Evolutionary conservation across 2,888 invertebrate species (phyloP), one percentile per base, ranked within the genome.

Genomic region (Ormyrus nitidulus): DNA sequence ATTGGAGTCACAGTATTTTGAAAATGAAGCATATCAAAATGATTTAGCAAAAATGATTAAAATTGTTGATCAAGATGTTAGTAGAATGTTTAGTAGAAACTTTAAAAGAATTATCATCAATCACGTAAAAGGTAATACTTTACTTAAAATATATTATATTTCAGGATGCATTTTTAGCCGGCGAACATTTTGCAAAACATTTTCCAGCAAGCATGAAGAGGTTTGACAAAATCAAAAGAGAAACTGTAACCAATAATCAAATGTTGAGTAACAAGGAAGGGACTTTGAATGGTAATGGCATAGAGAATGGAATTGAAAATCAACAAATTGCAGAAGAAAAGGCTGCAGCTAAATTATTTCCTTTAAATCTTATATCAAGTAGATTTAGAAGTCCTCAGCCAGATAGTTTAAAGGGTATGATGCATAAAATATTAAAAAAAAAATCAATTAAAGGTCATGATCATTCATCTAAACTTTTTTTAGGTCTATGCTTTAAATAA

Each of bases 1-100:
- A 84, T 92, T 99, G 75, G 96, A 98, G 91, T 93, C 94, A 66
- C 98, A 99, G 89, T 98, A 96, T 91, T 93, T 95, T 84, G 94
- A 95, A 7, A 95, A 98, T 90, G 94, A 95, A 80, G 92, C 93
- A 53, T 98, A 96, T 90, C 93, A 95, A 85, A 95, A 97, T 85
- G 95, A 96, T 86, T 92, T 98, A 3, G 94, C 95, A n/a, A 96
- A 97, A 92, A 95, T 96, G 94, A 95, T 98, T 56, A 95, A 95
- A 81, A 94, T 95, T 81, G 92, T 96, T 56, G 95, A 96, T 90
- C 94, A 95, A 86, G 94, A 91, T 84, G 92, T 92, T 86, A 88
- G 90, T 84, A 69, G 58, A 74, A 46, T 62, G 53, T 68, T 49
- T 54, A 51, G 8, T 58, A 19, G 19, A 34, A 6, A 54, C 49